A percentile compares a stretch with the other conserved stretches of the same genome.
phyloP scores from a whole-genome alignment of 2,797 vertebrate genomes.

The Notamacropus eugenii region DNA sequence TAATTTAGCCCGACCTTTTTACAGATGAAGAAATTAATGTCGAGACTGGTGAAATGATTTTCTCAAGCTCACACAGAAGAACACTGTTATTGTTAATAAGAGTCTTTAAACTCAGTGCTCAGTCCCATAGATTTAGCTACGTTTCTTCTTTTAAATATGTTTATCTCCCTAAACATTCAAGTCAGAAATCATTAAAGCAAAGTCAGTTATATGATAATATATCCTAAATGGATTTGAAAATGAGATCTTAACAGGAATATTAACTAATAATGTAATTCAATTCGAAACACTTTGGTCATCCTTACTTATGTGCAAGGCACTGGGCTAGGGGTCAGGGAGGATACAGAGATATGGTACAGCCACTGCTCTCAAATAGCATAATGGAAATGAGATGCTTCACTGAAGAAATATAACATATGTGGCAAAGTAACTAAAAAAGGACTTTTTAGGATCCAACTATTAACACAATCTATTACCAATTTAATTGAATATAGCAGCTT shows the following conservation, averaged over 20 bases:
- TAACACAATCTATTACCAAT: neutral
- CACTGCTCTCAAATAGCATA: neutral
- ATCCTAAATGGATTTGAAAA: neutral
- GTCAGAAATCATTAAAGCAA: neutral
- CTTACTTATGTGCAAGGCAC: neutral
- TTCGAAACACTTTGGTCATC: neutral
- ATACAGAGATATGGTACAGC: neutral
- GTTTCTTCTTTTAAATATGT: neutral
- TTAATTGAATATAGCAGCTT: neutral
- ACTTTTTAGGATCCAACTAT: neutral
- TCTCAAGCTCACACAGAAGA: neutral
- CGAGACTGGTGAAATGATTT: neutral
- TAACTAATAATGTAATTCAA: constrained; percentile 14
- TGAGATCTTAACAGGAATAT: neutral
- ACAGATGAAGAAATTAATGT: neutral
- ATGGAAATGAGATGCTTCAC: neutral
- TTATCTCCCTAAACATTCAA: neutral
- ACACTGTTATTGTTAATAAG: neutral
- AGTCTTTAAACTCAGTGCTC: neutral
- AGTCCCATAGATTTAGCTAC: neutral
- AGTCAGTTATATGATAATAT: constrained; percentile 27
- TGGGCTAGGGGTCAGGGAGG: neutral
- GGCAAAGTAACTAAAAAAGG: neutral
- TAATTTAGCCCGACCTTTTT: neutral
- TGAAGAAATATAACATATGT: neutral